Evolutionary conservation across 1,140 invertebrate species (phyloP).

Genomic region (Anastatus disparis): DNA sequence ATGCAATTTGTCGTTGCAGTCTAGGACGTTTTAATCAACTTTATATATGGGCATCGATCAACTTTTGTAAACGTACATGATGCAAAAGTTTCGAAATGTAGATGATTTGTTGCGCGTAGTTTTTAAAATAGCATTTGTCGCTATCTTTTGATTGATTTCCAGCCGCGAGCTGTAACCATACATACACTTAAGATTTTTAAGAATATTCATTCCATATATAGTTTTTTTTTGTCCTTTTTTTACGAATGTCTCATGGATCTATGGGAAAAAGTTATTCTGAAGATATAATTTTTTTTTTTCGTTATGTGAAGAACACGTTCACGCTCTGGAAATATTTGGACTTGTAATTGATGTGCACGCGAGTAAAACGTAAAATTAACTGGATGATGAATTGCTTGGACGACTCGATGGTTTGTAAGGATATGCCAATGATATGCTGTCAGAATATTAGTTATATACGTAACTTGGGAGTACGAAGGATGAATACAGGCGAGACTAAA

Average conservation of each 20-base stretch:
- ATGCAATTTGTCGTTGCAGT: background rate
- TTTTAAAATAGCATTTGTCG: background rate
- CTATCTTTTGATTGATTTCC: conserved; percentile 22
- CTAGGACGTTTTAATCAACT: background rate
- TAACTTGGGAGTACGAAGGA: too few relatives aligned
- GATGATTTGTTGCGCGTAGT: background rate
- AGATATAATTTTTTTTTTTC: background rate
- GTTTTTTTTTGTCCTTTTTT: background rate
- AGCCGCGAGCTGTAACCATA: background rate
- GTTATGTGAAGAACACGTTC: background rate
- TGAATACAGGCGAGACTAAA: too few relatives aligned
- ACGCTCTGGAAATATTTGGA: conserved; percentile 23
- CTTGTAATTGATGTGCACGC: conserved; percentile 37
- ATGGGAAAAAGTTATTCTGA: background rate
- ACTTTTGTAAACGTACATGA: too few relatives aligned
- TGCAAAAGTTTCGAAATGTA: too few relatives aligned
- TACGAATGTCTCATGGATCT: background rate
- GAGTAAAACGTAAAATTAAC: conserved; percentile 35
- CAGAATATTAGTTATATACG: too few relatives aligned
- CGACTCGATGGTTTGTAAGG: background rate
- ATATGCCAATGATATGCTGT: conserved; percentile 39
- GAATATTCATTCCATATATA: too few relatives aligned
- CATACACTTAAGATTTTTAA: too few relatives aligned
- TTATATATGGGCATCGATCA: background rate
- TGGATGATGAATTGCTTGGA: conserved; percentile 32